Evolutionary conservation across 2,797 vertebrate genomes (phyloP).

Genomic region (Gouania willdenowi): DNA sequence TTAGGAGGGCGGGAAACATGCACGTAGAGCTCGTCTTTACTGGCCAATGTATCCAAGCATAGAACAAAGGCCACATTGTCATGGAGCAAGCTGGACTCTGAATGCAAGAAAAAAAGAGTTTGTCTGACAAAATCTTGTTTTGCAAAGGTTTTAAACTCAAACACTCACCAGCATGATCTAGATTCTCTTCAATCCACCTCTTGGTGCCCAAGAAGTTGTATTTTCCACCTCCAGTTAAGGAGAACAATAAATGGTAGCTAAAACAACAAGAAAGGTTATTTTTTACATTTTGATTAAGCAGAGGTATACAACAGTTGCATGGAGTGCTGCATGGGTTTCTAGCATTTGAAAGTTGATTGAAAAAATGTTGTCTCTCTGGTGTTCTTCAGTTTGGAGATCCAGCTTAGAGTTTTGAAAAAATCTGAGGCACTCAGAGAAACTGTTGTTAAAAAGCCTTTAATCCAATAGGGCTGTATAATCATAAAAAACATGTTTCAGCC

Average conservation of each 20-base stretch:
- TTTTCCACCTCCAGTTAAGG: conserved; percentile 79
- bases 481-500: no score
- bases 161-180: conserved; percentile 77
- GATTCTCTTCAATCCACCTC: conserved; percentile 80
- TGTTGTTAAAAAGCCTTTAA: no score
- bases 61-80: conserved; percentile 79
- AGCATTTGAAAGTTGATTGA: no score
- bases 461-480: no score
- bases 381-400: no score
- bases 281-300: no score
- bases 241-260: conserved; percentile 80
- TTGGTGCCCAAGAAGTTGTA: conserved; percentile 82
- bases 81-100: conserved; percentile 81
- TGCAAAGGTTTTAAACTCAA: background rate
- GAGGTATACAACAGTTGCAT: no score
- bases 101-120: background rate
- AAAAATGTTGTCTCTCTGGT: no score
- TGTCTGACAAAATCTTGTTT: background rate
- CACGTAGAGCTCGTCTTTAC: conserved; percentile 69
- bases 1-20: conserved; percentile 79
- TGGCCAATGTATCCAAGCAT: conserved; percentile 78
- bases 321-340: no score
- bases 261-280: background rate
- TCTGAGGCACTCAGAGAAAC: no score
- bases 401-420: no score